Conservation (phyloP, 1,140 invertebrate species). For the Drosophila mauritiana region DNA sequence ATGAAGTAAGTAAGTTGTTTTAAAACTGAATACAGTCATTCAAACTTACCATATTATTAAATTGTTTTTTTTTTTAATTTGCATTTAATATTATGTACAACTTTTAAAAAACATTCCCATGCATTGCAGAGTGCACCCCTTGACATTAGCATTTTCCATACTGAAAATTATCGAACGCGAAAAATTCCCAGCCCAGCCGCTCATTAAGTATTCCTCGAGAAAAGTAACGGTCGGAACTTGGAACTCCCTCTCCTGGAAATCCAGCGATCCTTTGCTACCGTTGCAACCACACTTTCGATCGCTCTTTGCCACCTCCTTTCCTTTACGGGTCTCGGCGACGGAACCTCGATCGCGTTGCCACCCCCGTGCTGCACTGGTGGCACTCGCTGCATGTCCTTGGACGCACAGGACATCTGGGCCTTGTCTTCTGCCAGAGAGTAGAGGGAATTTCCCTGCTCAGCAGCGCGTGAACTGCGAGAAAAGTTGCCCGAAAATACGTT, state of each 20-base stretch:
- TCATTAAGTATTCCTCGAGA: constrained; percentile 41
- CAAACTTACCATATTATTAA: too few relatives aligned
- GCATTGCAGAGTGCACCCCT: not conserved
- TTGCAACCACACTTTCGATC: constrained; percentile 37
- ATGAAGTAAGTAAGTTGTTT: not conserved
- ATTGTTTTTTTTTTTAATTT: too few relatives aligned
- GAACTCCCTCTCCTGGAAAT: constrained; percentile 14
- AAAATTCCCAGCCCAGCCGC: constrained; percentile 5
- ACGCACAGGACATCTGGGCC: constrained; percentile 43
- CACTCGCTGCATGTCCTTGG: constrained; percentile 21
- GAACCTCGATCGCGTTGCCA: constrained; percentile 30
- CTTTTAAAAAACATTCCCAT: constrained; percentile 10
- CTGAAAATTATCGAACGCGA: constrained; percentile 23
- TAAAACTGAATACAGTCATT: too few relatives aligned
- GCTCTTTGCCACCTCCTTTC: constrained; percentile 31
- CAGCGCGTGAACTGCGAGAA: constrained; percentile 59
- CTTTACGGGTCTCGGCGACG: not conserved
- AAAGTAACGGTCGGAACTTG: constrained; percentile 34
- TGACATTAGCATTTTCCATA: constrained; percentile 29
- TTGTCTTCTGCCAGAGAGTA: constrained; percentile 42
- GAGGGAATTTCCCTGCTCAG: constrained; percentile 44
- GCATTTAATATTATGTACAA: not conserved
- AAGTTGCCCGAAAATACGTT: constrained; percentile 69
- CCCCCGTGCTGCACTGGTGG: constrained; percentile 34
- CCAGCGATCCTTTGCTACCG: constrained; percentile 23